Base-by-base conservation (phyloP, 2,888 invertebrate species). In the Dendrolimus houi region DNA sequence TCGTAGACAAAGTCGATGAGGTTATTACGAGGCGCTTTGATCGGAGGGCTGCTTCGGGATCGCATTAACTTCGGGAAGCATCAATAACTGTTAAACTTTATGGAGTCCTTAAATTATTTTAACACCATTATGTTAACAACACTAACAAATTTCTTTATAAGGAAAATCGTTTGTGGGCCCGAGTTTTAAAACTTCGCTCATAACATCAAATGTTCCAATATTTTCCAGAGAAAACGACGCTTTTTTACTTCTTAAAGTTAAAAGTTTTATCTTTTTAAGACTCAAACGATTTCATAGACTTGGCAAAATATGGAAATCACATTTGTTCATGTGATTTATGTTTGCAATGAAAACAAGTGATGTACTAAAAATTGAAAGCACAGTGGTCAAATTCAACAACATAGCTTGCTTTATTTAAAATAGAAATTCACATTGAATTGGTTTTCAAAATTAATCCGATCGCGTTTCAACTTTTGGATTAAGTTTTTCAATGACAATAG, bases 1-100 rank as follows among this genome's bases (percentile, higher is more conserved):
- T 70, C 76, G 67, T 81, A 79, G 72, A 78, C 72, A 75, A 79
- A 72, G 71, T 74, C 72, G 74, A 81, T 76, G 75, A 79, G 78
- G 77, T 81, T 81, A 83, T 81, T 77, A 79, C 63, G 72, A 71
- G 68, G 68, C 67, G 69, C 47, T 47, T 47, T 66, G 71, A 60
- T 67, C 67, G 71, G 76, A 81, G 78, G 75, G 76, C 67, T 66
- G 74, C 72, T 63, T 65, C 72, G 65, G 72, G 75, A 81, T 80
- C 74, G 77, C 79, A 81, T 85, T 83, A 85, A 79, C 80, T 81
- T 76, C 70, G 71, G 64, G 72, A 75, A 78, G 69, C 77, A 78
- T 82, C 83, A 83, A 81, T 83, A 81, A 75, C 75, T 80, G 72
- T 87, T 83, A 84, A 85, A 84, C 74, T 87, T 88, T 83, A 87